Conservation (phyloP, 2,113 vertebrate species). For the Ciconia stormi region DNA sequence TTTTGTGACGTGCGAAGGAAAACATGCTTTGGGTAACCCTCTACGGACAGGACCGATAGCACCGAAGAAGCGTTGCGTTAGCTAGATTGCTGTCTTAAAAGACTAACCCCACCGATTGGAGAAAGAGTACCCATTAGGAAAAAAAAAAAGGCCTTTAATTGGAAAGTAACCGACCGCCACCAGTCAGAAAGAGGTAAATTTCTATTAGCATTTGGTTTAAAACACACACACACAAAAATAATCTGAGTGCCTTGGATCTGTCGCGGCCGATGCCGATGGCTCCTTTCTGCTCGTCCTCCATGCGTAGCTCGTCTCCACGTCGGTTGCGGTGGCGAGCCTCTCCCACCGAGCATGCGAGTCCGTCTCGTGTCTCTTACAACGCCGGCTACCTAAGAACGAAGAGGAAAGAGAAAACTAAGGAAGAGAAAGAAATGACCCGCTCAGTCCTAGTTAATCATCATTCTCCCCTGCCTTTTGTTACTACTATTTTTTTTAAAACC, state of each 20-base stretch:
- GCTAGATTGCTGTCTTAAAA: slow-evolving; percentile 86
- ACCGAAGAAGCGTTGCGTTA: slow-evolving; percentile 74
- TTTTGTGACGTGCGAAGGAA: slow-evolving; percentile 90
- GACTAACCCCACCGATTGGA: slow-evolving; percentile 81
- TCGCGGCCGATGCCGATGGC: slow-evolving; percentile 85
- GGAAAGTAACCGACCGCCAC: slow-evolving; percentile 75
- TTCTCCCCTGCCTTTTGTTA: slow-evolving; percentile 73
- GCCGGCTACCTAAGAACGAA: slow-evolving; percentile 82
- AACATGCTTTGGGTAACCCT: slow-evolving; percentile 86
- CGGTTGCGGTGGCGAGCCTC: slow-evolving; percentile 64
- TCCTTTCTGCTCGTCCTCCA: slow-evolving; percentile 88
- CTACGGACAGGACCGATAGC: slow-evolving; percentile 86
- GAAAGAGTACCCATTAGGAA: slow-evolving; percentile 69
- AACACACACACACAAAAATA: slow-evolving; percentile 65
- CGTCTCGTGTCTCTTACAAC: slow-evolving; percentile 74
- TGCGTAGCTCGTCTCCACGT: slow-evolving; percentile 78
- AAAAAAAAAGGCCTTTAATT: slow-evolving; percentile 81
- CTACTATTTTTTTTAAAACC: slow-evolving; percentile 73
- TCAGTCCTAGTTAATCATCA: slow-evolving; percentile 89
- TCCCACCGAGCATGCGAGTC: slow-evolving; percentile 68
- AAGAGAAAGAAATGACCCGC: slow-evolving; percentile 71
- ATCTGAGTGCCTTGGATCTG: slow-evolving; percentile 97
- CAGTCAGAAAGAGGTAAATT: slow-evolving; percentile 81
- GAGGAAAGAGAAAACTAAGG: slow-evolving; percentile 52
- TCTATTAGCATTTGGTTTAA: slow-evolving; percentile 88